Conservation (phyloP, 2,113 vertebrate species). For the Eulemur macaco region DNA sequence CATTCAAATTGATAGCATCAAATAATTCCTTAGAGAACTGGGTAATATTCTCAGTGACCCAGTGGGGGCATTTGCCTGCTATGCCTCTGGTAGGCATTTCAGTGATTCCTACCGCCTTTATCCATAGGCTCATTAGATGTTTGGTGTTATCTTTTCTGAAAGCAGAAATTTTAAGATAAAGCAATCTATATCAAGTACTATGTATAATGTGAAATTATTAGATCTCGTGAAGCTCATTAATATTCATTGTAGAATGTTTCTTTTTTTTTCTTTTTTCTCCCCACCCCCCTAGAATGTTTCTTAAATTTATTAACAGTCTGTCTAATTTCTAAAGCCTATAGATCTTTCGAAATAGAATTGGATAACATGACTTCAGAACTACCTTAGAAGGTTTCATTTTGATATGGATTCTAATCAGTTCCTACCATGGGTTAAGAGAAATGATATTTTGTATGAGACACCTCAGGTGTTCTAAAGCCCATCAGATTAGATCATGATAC, state of each 20-base stretch:
- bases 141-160: background rate
- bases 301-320: background rate
- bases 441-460: background rate
- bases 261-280: background rate
- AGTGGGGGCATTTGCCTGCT: background rate
- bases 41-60: background rate
- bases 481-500: background rate
- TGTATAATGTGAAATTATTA: background rate
- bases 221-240: background rate
- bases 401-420: background rate
- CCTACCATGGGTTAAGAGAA: background rate
- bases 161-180: background rate
- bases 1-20: background rate
- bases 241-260: background rate
- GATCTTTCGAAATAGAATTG: constrained; percentile 25
- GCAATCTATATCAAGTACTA: background rate
- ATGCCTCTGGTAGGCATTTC: background rate
- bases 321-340: background rate
- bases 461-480: background rate
- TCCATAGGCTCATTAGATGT: background rate
- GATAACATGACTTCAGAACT: background rate
- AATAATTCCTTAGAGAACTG: background rate
- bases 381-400: background rate
- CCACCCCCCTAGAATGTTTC: background rate
- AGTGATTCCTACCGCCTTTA: background rate